These are phyloP conservation scores for Brachionus plicatilis DNA, from an alignment of 1,140 invertebrate species.

Conservation along the genomic window DNA sequence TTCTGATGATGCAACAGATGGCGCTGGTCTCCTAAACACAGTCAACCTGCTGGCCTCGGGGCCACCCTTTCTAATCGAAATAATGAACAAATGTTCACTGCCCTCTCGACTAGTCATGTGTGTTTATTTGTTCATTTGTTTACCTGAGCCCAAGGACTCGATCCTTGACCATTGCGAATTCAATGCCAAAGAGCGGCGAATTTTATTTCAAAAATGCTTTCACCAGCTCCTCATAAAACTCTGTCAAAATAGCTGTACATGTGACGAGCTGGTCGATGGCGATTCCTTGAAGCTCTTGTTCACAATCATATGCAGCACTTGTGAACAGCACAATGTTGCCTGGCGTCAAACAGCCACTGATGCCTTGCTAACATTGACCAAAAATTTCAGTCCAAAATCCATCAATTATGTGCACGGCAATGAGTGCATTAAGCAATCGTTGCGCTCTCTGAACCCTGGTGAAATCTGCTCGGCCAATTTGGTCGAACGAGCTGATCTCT, in stretches of 20 bases:
- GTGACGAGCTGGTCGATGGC: background rate
- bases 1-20: conserved; percentile 2
- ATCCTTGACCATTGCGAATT: conserved; percentile 69
- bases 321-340: conserved; percentile 18
- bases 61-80: conserved; percentile 52
- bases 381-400: conserved; percentile 19
- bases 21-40: background rate
- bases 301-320: conserved; percentile 33
- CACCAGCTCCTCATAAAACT: conserved; percentile 59
- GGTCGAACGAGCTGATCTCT: conserved; percentile 17
- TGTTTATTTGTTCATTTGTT: conserved; percentile 95
- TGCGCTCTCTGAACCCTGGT: conserved; percentile 1
- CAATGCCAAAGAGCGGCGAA: conserved; percentile 74
- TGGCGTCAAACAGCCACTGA: conserved; percentile 32
- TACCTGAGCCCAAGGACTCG: conserved; percentile 61
- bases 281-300: conserved; percentile 36
- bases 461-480: conserved; percentile 30
- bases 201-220: conserved; percentile 90
- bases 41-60: conserved; percentile 37
- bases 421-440: conserved; percentile 5
- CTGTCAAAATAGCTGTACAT: conserved; percentile 17
- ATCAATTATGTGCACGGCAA: background rate
- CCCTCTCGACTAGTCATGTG: conserved; percentile 97
- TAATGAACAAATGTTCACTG: conserved; percentile 87
- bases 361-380: conserved; percentile 17